Evolutionary conservation across 2,888 invertebrate genomes (phyloP).

Genomic region (Cantharis rufa): DNA sequence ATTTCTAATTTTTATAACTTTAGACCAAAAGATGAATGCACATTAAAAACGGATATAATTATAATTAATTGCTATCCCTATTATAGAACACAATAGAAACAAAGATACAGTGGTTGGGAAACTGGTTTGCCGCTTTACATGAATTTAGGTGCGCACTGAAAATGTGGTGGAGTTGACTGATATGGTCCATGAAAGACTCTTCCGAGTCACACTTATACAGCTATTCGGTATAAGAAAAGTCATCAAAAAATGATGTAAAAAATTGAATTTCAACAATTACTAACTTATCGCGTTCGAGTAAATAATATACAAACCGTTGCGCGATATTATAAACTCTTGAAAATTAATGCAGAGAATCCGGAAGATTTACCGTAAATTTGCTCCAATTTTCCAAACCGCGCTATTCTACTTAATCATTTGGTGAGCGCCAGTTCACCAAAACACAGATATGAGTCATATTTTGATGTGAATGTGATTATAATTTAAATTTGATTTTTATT

Average conservation of each 20-base stretch:
- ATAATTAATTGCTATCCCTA: background rate
- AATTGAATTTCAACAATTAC: background rate
- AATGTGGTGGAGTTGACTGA: constrained; percentile 42
- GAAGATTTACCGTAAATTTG: constrained; percentile 39
- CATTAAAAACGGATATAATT: background rate
- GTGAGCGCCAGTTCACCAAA: constrained; percentile 7
- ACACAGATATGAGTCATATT: constrained; percentile 1
- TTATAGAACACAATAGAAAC: background rate
- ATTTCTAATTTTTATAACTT: background rate
- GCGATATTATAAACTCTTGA: background rate
- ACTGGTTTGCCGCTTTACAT: constrained; percentile 23
- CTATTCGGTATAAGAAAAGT: constrained; percentile 36
- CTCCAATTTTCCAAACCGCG: constrained; percentile 23
- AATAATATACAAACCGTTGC: background rate
- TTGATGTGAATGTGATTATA: constrained; percentile 1
- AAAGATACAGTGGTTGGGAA: background rate
- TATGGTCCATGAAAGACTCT: constrained; percentile 46
- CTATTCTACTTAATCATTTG: constrained; percentile 22
- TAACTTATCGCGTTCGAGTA: background rate
- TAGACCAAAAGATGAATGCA: background rate
- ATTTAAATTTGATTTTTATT: constrained; percentile 7
- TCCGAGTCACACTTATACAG: constrained; percentile 45
- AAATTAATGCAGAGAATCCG: constrained; percentile 11
- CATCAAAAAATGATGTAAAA: background rate
- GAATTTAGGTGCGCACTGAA: constrained; percentile 20